Evolutionary conservation across 2,113 vertebrate species (phyloP).

Genomic region (Cinclus cinclus): DNA sequence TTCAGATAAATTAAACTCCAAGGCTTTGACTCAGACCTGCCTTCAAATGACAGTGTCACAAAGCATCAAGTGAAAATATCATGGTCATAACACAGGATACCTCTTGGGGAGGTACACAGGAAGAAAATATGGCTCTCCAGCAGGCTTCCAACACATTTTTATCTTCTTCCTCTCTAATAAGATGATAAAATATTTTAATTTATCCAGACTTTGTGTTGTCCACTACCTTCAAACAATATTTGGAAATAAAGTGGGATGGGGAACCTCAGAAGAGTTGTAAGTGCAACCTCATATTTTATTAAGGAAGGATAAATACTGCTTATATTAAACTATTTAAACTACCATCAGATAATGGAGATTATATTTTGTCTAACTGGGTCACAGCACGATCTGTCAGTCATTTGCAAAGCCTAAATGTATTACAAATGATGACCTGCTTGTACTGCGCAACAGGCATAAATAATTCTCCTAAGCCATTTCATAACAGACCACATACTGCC

Average conservation of each 20-base stretch:
- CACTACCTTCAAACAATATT: neutral
- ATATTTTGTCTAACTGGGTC: neutral
- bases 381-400: neutral
- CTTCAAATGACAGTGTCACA: neutral
- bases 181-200: neutral
- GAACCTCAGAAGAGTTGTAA: neutral
- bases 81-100: neutral
- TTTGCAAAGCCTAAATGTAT: neutral
- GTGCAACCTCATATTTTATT: neutral
- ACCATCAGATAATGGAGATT: neutral
- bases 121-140: neutral
- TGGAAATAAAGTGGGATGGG: neutral
- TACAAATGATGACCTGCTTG: neutral
- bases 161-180: neutral
- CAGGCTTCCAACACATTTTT: neutral
- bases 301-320: neutral
- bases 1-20: neutral
- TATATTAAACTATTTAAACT: neutral
- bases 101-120: neutral
- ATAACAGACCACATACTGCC: neutral
- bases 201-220: rapidly evolving
- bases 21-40: neutral
- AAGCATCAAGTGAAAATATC: neutral
- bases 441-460: neutral
- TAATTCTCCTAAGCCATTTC: neutral